Evolutionary conservation across 2,888 invertebrate species (phyloP).

Genomic region (Corythucha ciliata): DNA sequence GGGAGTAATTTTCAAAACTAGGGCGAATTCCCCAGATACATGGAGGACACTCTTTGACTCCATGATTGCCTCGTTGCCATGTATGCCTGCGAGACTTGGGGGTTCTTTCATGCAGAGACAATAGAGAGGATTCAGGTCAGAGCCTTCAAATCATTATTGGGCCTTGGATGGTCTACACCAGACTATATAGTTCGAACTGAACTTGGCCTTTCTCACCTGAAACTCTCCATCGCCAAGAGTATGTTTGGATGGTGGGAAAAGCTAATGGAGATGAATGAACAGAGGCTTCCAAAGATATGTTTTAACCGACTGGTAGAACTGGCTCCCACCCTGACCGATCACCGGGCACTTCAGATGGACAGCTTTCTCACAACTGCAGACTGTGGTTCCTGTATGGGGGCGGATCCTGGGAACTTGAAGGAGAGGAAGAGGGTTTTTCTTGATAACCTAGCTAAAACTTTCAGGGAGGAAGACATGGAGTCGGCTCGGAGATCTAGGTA

Average conservation of each 20-base stretch:
- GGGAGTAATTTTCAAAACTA: too few species aligned
- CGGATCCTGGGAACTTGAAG: too few species aligned
- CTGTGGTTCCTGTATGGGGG: neutral
- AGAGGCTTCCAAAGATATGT: neutral
- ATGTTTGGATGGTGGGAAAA: slow-evolving; percentile 8
- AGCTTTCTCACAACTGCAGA: neutral
- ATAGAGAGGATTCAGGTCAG: neutral
- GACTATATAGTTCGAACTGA: neutral
- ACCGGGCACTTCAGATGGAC: neutral
- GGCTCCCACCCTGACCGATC: neutral
- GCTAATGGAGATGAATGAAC: neutral
- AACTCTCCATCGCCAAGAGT: neutral
- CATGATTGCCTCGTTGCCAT: too few species aligned
- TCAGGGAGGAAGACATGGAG: neutral
- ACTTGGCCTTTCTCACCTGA: neutral
- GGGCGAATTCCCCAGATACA: too few species aligned
- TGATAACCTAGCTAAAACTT: neutral
- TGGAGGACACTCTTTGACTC: too few species aligned
- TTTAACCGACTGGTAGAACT: slow-evolving; percentile 5
- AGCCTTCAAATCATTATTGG: neutral
- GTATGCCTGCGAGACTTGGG: neutral
- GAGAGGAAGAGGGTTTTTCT: neutral
- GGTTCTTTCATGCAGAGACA: neutral
- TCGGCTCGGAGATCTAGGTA: neutral
- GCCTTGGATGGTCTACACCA: neutral